Evolutionary conservation across 2,888 invertebrate genomes (phyloP), one percentile per base, ranked within the genome.

Genomic region (Cryptops parisi): DNA sequence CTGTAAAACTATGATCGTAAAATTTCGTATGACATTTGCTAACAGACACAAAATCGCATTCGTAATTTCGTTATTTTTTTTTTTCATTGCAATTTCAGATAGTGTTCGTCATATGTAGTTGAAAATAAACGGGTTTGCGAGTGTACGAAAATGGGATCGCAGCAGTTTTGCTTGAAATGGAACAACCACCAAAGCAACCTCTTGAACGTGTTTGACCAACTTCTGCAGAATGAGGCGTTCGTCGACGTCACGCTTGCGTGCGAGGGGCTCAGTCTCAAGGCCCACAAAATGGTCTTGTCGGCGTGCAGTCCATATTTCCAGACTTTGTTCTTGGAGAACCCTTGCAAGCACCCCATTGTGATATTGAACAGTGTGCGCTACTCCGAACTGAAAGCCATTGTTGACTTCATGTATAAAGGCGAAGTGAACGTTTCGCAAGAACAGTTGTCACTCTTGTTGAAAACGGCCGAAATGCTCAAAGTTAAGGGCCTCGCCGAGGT

Each of bases 111-210:
- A n/a, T n/a, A n/a, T n/a, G n/a, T n/a, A n/a, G n/a, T n/a, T n/a
- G n/a, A n/a, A n/a, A n/a, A n/a, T n/a, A n/a, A n/a, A n/a, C n/a
- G n/a, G n/a, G n/a, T n/a, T n/a, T n/a, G n/a, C n/a, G n/a, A n/a
- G n/a, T n/a, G n/a, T n/a, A n/a, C n/a, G n/a, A 56, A 25, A 26
- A 56, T 56, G 55, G 54, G 55, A 23, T 48, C 55, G 53, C 91
- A 91, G 79, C 83, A 91, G 74, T 91, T 91, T 76, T 90, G 91
- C 74, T 78, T 91, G 70, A 79, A 90, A 74, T 91, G 91, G 91
- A 91, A 91, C 76, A 91, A 91, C 77, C 91, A 91, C 77, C 90
- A 90, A 23, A 50, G 50, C 27, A 91, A 91, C 73, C 76, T 91
- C 74, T 75, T 91, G 65, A 86, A 87, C 63, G 90, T 90, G 64